Evolutionary conservation across 2,888 invertebrate genomes (phyloP).

Genomic region (Ophion ellenae): DNA sequence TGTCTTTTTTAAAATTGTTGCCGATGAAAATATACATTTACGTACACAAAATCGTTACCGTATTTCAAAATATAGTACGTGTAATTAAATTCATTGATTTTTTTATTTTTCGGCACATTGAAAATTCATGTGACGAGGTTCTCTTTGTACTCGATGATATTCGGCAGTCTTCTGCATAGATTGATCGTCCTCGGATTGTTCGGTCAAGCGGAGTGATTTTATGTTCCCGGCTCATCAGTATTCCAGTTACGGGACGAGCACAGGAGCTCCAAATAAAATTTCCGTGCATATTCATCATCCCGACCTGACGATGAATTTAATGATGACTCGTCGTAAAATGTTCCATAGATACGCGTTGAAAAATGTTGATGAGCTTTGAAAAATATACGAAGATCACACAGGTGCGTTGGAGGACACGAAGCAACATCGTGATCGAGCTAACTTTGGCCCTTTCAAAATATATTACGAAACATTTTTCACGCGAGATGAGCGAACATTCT

Average conservation of each 20-base stretch:
- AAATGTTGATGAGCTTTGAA: not conserved
- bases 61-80: not conserved
- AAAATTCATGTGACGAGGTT: conserved; percentile 18
- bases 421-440: not conserved
- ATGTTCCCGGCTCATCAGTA: conserved; percentile 38
- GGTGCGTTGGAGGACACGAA: not conserved
- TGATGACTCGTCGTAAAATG: conserved; percentile 2
- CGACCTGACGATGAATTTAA: conserved; percentile 27
- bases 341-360: not conserved
- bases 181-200: conserved; percentile 17
- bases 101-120: not conserved
- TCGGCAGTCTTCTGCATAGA: not conserved
- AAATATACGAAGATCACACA: not conserved
- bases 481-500: not conserved
- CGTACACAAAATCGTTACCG: not conserved
- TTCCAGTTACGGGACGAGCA: conserved; percentile 23
- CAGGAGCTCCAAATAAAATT: conserved; percentile 5
- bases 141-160: conserved; percentile 27
- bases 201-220: conserved; percentile 12
- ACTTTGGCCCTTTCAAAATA: not conserved
- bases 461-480: not conserved
- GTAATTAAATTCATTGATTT: not conserved
- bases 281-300: conserved; percentile 32
- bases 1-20: too few relatives aligned
- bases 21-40: too few relatives aligned